phyloP scores from a whole-genome alignment of 2,113 vertebrate genomes.

The Albula goreensis region DNA sequence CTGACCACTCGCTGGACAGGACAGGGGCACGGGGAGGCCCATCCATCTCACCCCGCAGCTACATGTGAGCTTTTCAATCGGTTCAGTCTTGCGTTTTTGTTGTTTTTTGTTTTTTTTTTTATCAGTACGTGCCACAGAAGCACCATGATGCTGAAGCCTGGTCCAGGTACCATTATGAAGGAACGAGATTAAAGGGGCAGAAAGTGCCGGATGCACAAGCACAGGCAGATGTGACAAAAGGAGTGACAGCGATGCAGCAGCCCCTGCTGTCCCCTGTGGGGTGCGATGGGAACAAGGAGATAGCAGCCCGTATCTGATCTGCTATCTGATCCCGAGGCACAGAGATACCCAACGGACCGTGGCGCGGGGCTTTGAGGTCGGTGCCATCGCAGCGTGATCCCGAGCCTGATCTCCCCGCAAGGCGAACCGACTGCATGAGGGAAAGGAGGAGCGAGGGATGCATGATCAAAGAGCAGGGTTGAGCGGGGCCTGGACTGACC shows the following conservation, averaged over 20 bases:
- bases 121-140: not conserved
- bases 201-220: not conserved
- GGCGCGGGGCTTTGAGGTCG: not conserved
- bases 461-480: not conserved
- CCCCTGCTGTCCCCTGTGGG: not conserved
- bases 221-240: not conserved
- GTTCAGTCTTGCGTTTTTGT: not conserved
- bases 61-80: not conserved
- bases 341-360: not conserved
- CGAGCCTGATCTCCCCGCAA: not conserved
- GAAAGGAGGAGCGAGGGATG: not conserved
- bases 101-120: not conserved
- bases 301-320: not conserved
- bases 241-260: not conserved
- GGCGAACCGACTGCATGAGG: not conserved
- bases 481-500: too few relatives aligned
- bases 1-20: too few relatives aligned
- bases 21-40: too few relatives aligned
- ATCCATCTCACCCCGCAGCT: not conserved
- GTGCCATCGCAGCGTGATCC: not conserved
- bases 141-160: not conserved
- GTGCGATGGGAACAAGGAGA: not conserved
- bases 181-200: not conserved
- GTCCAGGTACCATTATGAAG: not conserved
- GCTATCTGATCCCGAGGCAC: not conserved